Evolutionary conservation across 2,888 invertebrate genomes (phyloP).

Genomic region (Linhomoeus sp.): DNA sequence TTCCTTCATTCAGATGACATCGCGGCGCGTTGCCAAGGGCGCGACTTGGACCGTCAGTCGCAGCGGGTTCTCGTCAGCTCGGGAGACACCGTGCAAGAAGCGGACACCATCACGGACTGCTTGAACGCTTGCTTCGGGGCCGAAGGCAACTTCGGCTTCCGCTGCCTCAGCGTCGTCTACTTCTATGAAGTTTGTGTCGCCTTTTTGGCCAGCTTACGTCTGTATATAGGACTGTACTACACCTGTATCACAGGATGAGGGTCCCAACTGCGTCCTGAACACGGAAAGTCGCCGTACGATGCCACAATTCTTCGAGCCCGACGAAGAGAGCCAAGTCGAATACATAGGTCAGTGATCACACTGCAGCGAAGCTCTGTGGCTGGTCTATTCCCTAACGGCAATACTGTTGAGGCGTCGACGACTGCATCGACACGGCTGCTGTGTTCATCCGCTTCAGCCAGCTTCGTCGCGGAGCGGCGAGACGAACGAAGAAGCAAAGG

Average conservation of each 20-base stretch:
- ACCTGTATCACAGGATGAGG: slow-evolving; percentile 1
- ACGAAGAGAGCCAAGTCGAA: slow-evolving; percentile 1
- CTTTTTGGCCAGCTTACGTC: not conserved
- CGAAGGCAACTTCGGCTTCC: not conserved
- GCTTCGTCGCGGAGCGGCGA: no score
- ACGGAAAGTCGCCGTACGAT: not conserved
- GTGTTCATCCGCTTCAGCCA: no score
- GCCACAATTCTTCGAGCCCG: not conserved
- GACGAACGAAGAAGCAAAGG: no score
- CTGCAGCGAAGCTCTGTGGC: no score
- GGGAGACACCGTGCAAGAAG: slow-evolving; percentile 1
- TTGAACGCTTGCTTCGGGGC: slow-evolving; percentile 1
- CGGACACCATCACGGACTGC: slow-evolving; percentile 1
- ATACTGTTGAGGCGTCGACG: no score
- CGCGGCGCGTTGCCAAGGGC: not conserved
- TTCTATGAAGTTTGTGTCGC: slow-evolving; percentile 1
- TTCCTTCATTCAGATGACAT: no score
- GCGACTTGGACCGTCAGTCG: slow-evolving; percentile 3
- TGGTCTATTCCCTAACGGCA: no score
- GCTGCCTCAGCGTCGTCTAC: slow-evolving; percentile 1
- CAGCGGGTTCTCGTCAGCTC: slow-evolving; percentile 1
- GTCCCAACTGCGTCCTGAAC: slow-evolving; percentile 4
- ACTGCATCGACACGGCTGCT: no score
- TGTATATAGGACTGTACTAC: not conserved
- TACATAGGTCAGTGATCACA: no score